Conservation (phyloP, 2,113 vertebrate species). For the Vidua chalybeata region DNA sequence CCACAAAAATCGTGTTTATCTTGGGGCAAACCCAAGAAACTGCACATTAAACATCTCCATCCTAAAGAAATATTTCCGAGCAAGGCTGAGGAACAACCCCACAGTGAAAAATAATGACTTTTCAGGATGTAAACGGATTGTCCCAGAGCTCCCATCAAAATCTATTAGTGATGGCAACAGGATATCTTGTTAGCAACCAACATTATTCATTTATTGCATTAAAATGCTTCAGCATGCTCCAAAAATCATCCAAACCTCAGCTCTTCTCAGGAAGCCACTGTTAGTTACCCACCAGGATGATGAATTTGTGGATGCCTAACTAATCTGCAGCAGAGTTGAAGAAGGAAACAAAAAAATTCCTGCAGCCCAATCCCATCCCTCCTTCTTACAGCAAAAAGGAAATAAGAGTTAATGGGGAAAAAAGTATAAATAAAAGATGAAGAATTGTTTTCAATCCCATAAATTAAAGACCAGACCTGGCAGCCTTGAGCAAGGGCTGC, state of each 20-base stretch:
- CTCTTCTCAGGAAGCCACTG: neutral
- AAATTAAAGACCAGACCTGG: neutral
- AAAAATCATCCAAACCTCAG: neutral
- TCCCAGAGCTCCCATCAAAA: conserved; percentile 36
- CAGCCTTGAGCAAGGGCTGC: neutral
- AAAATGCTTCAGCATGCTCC: neutral
- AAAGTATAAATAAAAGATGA: neutral
- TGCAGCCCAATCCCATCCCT: neutral
- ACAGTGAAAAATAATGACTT: neutral
- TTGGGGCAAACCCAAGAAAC: neutral
- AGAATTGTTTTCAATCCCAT: neutral
- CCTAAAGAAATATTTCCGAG: neutral
- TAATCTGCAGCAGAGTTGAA: neutral
- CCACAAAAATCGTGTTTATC: neutral
- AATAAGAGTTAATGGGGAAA: neutral
- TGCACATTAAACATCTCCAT: neutral
- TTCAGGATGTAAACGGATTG: neutral
- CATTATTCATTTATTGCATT: neutral
- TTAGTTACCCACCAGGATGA: neutral
- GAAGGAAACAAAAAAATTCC: neutral
- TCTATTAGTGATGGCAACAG: neutral
- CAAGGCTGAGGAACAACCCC: neutral
- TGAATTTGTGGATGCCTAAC: neutral
- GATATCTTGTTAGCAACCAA: neutral
- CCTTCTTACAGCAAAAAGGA: neutral